A percentile compares a stretch with the other conserved stretches of the same genome.
phyloP scores from a whole-genome alignment of 1,140 invertebrate genomes.

The Bursaphelenchus mucronatus region DNA sequence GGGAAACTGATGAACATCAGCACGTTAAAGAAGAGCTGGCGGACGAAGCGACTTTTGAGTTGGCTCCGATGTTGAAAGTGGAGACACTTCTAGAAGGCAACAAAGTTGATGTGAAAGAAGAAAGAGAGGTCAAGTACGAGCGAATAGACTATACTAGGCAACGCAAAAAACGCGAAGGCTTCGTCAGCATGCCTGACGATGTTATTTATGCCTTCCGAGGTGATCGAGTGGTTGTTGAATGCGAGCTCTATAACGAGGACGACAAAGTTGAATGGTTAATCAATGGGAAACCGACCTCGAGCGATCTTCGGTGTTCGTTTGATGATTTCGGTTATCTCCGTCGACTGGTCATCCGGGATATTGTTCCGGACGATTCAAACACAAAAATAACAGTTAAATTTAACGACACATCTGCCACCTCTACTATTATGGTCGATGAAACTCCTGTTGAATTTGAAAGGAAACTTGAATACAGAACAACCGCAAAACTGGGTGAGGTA shows the following conservation, averaged over 20 bases:
- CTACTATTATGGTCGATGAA: constrained; percentile 51
- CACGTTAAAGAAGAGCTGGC: constrained; percentile 17
- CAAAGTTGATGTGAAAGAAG: not conserved
- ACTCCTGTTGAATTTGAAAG: constrained; percentile 52
- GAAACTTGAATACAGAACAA: constrained; percentile 45
- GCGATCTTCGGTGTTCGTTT: constrained; percentile 29
- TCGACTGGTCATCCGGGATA: constrained; percentile 40
- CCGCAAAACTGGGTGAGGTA: constrained; percentile 36
- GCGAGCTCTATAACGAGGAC: constrained; percentile 53
- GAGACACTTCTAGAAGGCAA: constrained; percentile 7
- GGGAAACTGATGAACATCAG: too few relatives aligned
- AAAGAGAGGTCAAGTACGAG: not conserved
- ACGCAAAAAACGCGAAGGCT: constrained; percentile 29
- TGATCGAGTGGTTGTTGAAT: constrained; percentile 51
- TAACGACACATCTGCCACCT: constrained; percentile 29
- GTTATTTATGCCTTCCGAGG: constrained; percentile 44
- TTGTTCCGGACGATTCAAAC: constrained; percentile 43
- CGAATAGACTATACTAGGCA: constrained; percentile 10
- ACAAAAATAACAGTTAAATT: constrained; percentile 24
- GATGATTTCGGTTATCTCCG: constrained; percentile 45
- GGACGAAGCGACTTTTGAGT: not conserved
- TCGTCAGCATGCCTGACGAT: constrained; percentile 15
- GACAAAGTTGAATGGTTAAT: constrained; percentile 52
- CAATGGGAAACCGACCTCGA: constrained; percentile 44
- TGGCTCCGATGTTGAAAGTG: not conserved